Evolutionary conservation across 2,888 invertebrate species (phyloP), one percentile per base, ranked within the genome.

Genomic region (Rambutsinella grinnellia): DNA sequence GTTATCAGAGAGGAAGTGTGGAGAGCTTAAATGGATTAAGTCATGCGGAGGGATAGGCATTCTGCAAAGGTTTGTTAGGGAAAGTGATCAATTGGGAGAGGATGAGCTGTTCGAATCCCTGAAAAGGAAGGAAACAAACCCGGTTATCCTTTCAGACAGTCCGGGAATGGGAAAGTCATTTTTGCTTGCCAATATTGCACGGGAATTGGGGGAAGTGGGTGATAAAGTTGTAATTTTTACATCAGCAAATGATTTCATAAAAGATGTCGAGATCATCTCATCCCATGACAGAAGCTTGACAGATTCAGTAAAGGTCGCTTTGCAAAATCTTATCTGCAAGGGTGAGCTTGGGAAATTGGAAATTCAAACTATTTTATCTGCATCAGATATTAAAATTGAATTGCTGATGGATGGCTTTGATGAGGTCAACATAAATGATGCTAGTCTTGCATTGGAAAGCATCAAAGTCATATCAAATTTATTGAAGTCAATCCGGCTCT

Each of bases 121-220:
- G 2, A 13, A 19, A n/a, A n/a, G n/a, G 19, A 6, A 8, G 10
- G 27, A n/a, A 3, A 3, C 5, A 8, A 27, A 3, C 6, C 36
- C 17, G 10, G 28, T 51, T 2, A 17, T 21, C 3, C 53, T 65
- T 2, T 19, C 65, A 6, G 65, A 65, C 26, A 23, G 13, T 3
- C 54, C 65, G 0, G 65, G 65, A 10, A 65, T 54, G 65, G 65
- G 65, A 13, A 65, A 65, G n/a, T 24, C 65, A 21, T n/a, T 44
- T 5, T 23, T 63, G 17, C 21, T 54, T 54, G 6, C 17, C 2
- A 27, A 28, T 8, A 19, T 63, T 2, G 63, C 19, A 2, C 17
- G 19, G 8, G 1, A 13, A 1, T 10, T 63, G 0, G 5, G 26
- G 51, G 15, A 53, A 28, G 5, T n/a, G 10, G 1, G 15, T 27